Conservation (phyloP, 1,140 invertebrate species). For the Cyrtorhinus lividipennis region DNA sequence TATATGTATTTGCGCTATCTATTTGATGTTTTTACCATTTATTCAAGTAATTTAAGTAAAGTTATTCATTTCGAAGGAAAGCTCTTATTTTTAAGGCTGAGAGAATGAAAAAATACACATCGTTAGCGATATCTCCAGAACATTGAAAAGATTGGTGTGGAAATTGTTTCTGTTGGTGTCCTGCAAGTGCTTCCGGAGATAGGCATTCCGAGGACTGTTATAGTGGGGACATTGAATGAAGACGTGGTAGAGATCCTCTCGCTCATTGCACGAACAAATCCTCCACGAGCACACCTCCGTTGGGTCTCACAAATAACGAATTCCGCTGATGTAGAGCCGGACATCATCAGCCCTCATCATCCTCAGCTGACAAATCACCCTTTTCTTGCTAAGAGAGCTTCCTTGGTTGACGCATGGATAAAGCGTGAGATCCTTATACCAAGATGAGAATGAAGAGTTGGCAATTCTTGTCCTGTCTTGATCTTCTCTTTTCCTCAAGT, state of each 20-base stretch:
- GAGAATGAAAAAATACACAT: neutral
- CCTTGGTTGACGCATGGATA: neutral
- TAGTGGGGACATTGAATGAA: neutral
- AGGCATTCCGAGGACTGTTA: neutral
- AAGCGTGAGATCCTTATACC: neutral
- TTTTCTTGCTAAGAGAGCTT: neutral
- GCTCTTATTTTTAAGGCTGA: neutral
- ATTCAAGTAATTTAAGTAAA: neutral
- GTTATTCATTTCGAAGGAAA: neutral
- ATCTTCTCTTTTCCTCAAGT: neutral
- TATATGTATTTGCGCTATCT: neutral
- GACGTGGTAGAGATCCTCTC: neutral
- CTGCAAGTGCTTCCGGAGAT: neutral
- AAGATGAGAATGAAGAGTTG: neutral
- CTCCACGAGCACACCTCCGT: neutral
- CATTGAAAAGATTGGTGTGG: neutral
- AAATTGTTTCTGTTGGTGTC: neutral
- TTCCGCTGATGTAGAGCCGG: neutral
- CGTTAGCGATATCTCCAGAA: neutral
- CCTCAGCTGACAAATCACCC: neutral
- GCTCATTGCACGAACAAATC: neutral
- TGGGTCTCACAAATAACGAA: neutral
- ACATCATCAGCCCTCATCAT: no score
- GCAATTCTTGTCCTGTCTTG: neutral
- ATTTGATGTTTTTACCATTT: neutral